Conservation (phyloP, 2,797 vertebrate genomes). For the Picus viridis region DNA sequence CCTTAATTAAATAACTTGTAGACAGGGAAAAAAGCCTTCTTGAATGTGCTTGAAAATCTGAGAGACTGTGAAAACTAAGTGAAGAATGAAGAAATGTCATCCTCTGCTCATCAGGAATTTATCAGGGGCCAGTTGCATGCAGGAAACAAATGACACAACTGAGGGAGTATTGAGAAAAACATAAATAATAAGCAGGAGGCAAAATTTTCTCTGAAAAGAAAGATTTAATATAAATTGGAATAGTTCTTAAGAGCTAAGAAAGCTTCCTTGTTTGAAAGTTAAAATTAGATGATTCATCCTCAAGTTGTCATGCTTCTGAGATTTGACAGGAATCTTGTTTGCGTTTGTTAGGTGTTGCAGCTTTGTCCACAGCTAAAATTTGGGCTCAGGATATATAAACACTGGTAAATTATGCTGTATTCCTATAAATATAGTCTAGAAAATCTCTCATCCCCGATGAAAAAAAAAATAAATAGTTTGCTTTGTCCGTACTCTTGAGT, state of each 20-base stretch:
- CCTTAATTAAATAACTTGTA: background rate
- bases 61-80: background rate
- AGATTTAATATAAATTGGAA: background rate
- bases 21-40: background rate
- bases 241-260: conserved; percentile 1
- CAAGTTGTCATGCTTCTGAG: conserved; percentile 3
- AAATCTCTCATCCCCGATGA: conserved; percentile 22
- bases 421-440: conserved; percentile 3
- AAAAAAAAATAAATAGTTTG: background rate
- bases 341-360: conserved; percentile 34
- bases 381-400: background rate
- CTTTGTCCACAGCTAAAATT: conserved; percentile 10
- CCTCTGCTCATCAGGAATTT: conserved; percentile 17
- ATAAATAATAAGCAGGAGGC: background rate
- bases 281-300: conserved; percentile 31
- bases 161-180: background rate
- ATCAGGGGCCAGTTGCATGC: background rate
- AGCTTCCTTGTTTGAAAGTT: background rate
- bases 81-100: conserved; percentile 32
- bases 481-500: background rate
- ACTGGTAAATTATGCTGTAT: background rate
- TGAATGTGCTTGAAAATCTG: background rate
- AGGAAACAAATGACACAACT: conserved; percentile 25
- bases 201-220: conserved; percentile 25
- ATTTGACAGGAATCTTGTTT: conserved; percentile 8